Percentiles rank a stretch among this genome's conserved stretches.
Conservation (phyloP, 1,140 invertebrate species). For the Pseudomyrmex sp. region DNA sequence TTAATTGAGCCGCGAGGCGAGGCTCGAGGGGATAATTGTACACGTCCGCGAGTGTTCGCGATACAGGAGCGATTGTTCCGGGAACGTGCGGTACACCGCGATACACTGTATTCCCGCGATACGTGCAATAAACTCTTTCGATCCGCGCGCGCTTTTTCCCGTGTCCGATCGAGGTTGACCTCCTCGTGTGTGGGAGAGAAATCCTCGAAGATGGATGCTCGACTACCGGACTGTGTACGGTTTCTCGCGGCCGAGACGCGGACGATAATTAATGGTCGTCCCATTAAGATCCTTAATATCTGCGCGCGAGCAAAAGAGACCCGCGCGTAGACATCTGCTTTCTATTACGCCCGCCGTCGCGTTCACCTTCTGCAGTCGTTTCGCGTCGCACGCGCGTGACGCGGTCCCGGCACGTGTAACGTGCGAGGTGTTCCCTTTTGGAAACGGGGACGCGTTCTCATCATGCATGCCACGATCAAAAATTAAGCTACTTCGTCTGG, state of each 20-base stretch:
- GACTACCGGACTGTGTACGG: conserved; percentile 70
- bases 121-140: conserved; percentile 71
- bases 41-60: conserved; percentile 65
- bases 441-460: neutral
- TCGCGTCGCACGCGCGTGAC: neutral
- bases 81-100: conserved; percentile 63
- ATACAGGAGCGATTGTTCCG: conserved; percentile 70
- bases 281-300: conserved; percentile 83
- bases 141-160: conserved; percentile 1
- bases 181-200: conserved; percentile 79
- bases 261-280: conserved; percentile 81
- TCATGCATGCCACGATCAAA: conserved; percentile 26
- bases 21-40: conserved; percentile 70
- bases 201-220: conserved; percentile 81
- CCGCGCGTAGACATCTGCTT: conserved; percentile 63
- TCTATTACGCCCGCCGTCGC: conserved; percentile 15
- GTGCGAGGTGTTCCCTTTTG: neutral
- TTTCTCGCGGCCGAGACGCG: conserved; percentile 64
- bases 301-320: conserved; percentile 75
- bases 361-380: neutral
- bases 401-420: neutral
- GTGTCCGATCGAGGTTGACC: conserved; percentile 62
- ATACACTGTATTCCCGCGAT: conserved; percentile 68
- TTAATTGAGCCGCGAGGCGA: conserved; percentile 65
- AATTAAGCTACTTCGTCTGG: conserved; percentile 25